Conservation (phyloP, 1,140 invertebrate species). For the Coelopa frigida region DNA sequence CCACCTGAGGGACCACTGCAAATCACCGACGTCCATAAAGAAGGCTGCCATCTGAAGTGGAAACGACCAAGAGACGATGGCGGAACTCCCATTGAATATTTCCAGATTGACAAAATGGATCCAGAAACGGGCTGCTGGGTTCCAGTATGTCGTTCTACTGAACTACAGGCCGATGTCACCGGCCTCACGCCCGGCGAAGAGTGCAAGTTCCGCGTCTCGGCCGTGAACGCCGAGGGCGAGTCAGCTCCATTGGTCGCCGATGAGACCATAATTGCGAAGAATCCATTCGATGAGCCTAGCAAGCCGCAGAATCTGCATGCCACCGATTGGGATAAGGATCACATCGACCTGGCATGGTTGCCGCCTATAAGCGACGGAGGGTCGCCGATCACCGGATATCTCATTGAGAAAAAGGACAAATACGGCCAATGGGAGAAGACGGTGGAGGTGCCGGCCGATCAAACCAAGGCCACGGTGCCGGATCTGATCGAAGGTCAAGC, state of each 20-base stretch:
- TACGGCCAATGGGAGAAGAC: slow-evolving; percentile 85
- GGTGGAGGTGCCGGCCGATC: slow-evolving; percentile 59
- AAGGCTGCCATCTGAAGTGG: slow-evolving; percentile 91
- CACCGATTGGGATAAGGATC: slow-evolving; percentile 94
- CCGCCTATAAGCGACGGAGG: slow-evolving; percentile 77
- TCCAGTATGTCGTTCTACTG: slow-evolving; percentile 74
- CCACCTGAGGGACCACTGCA: slow-evolving; percentile 82
- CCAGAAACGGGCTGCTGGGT: slow-evolving; percentile 91
- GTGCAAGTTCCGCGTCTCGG: slow-evolving; percentile 91
- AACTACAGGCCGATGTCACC: slow-evolving; percentile 76
- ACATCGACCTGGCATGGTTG: slow-evolving; percentile 83
- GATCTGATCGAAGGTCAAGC: slow-evolving; percentile 85
- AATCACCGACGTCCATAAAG: slow-evolving; percentile 84
- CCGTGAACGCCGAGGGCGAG: slow-evolving; percentile 94
- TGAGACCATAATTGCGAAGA: slow-evolving; percentile 85
- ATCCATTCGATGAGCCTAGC: slow-evolving; percentile 93
- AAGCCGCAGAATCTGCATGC: slow-evolving; percentile 85
- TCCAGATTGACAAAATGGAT: slow-evolving; percentile 91
- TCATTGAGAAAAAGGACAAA: slow-evolving; percentile 90
- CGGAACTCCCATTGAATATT: slow-evolving; percentile 82
- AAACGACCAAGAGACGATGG: slow-evolving; percentile 86
- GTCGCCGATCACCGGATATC: slow-evolving; percentile 76
- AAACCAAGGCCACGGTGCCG: slow-evolving; percentile 77
- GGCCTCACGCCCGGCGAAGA: slow-evolving; percentile 84
- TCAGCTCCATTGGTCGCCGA: slow-evolving; percentile 87